phyloP scores from a whole-genome alignment of 2,113 vertebrate genomes.

The Elaphurus davidianus region DNA sequence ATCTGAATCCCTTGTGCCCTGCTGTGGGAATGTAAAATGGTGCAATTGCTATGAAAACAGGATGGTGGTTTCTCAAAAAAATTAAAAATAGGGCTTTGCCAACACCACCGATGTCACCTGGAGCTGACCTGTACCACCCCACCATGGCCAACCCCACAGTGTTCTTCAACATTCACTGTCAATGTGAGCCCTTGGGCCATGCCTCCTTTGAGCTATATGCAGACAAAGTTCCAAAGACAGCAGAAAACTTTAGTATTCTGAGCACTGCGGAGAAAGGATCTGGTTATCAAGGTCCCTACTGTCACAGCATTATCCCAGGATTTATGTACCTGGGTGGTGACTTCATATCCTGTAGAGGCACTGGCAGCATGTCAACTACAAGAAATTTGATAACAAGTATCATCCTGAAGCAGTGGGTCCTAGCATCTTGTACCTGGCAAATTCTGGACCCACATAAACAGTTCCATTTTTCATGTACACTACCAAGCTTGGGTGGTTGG shows the following conservation, averaged over 20 bases:
- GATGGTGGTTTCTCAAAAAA: background rate
- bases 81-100: background rate
- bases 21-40: background rate
- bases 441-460: background rate
- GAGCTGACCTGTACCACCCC: background rate
- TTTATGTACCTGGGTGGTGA: background rate
- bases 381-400: background rate
- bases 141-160: background rate
- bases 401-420: background rate
- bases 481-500: background rate
- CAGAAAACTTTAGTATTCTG: background rate
- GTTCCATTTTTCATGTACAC: background rate
- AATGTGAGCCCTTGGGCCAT: background rate
- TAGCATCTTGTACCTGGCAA: background rate
- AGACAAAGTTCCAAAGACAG: background rate
- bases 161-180: background rate
- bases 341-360: background rate
- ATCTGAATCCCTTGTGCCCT: background rate
- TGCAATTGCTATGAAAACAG: background rate
- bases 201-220: background rate
- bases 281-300: background rate
- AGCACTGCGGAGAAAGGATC: background rate
- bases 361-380: background rate
- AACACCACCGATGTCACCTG: background rate
- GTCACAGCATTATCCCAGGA: background rate